Conservation (phyloP, 2,797 vertebrate species). For the Anolis apletophallus region DNA sequence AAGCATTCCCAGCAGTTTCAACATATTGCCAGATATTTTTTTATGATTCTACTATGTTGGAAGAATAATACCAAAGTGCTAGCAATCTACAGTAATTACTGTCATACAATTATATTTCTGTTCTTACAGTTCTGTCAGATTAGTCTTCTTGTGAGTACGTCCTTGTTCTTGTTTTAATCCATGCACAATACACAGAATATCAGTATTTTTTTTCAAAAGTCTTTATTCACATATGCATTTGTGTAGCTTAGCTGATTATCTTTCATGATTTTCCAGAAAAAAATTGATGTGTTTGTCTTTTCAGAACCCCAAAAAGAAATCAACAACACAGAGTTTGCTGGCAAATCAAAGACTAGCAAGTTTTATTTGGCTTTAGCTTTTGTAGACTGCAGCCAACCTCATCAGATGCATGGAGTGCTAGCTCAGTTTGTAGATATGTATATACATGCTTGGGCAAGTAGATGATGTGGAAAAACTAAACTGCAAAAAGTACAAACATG, state of each 20-base stretch:
- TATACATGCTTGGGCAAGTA: neutral
- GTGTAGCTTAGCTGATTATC: neutral
- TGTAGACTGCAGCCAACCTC: too few species aligned
- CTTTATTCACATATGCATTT: neutral
- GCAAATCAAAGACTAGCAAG: too few species aligned
- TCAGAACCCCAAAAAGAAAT: neutral
- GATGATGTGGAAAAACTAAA: neutral
- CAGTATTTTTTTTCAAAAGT: neutral
- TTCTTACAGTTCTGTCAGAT: slow-evolving; percentile 15
- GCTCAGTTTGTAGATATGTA: too few species aligned
- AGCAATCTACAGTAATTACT: slow-evolving; percentile 42
- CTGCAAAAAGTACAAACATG: neutral
- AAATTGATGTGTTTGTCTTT: neutral
- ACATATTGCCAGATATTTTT: slow-evolving; percentile 28
- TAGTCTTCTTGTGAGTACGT: slow-evolving; percentile 7
- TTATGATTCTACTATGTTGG: slow-evolving; percentile 17
- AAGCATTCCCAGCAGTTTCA: neutral
- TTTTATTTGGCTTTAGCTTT: too few species aligned
- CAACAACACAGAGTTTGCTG: neutral
- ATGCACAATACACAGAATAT: neutral
- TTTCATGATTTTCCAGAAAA: neutral
- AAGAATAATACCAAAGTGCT: neutral
- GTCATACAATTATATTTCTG: slow-evolving; percentile 18
- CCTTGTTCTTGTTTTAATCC: neutral
- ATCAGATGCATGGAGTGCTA: too few species aligned